Evolutionary conservation across 2,888 invertebrate species (phyloP).

Genomic region (Lochmaea capreae): DNA sequence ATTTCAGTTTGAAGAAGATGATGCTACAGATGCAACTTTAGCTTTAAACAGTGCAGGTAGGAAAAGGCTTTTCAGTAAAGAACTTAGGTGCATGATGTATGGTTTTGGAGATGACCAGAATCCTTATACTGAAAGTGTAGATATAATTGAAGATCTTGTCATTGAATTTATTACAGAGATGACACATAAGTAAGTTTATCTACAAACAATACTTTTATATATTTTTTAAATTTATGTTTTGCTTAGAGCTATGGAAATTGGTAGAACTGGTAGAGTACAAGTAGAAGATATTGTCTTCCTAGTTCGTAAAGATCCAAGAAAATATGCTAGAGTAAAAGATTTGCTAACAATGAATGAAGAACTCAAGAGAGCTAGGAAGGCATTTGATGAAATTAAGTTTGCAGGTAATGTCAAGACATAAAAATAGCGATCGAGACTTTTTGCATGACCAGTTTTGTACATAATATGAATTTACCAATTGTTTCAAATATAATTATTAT

Average conservation of each 20-base stretch:
- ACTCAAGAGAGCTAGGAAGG: slow-evolving; percentile 97
- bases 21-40: slow-evolving; percentile 76
- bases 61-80: slow-evolving; percentile 90
- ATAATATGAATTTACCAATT: not conserved
- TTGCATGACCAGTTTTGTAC: not conserved
- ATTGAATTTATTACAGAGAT: slow-evolving; percentile 98
- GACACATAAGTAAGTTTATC: slow-evolving; percentile 75
- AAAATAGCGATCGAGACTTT: slow-evolving; percentile 3
- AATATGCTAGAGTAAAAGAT: slow-evolving; percentile 97
- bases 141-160: slow-evolving; percentile 95
- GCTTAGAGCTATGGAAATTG: slow-evolving; percentile 94
- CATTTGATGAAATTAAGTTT: slow-evolving; percentile 99
- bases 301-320: slow-evolving; percentile 95
- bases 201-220: too few relatives aligned
- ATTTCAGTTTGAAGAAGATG: slow-evolving; percentile 74
- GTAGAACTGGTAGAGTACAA: slow-evolving; percentile 94
- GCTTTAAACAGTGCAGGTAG: slow-evolving; percentile 73
- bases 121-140: slow-evolving; percentile 98
- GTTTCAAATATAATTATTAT: not conserved
- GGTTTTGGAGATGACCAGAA: slow-evolving; percentile 99
- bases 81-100: slow-evolving; percentile 98
- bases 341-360: slow-evolving; percentile 98
- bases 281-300: slow-evolving; percentile 98
- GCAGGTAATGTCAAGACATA: slow-evolving; percentile 73
- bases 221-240: not conserved